Evolutionary conservation across 2,113 vertebrate species (phyloP), one percentile per base, ranked within the genome.

Genomic region (Spea multiplicata): DNA sequence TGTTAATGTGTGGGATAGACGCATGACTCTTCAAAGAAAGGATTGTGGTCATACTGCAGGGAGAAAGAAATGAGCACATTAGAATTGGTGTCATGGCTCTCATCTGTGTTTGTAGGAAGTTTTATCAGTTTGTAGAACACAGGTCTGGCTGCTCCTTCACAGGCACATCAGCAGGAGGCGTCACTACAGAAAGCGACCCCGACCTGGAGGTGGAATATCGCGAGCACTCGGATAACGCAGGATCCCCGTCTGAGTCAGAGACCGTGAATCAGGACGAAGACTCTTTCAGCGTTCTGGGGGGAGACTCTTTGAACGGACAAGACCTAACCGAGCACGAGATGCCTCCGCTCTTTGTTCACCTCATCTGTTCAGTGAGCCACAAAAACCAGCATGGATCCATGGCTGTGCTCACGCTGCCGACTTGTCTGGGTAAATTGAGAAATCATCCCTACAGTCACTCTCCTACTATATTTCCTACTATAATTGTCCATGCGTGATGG

Each of bases 201-300:
- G 97, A 99, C 75, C 82, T 99, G 84, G 95, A 96, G 71, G 97
- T 99, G 47, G 97, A 98, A 83, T 99, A 99, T 48, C 92, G 94
- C 4, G 96, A 98, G 69, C 91, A 89, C 45, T 85, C 87, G 12
- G 92, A 90, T 9, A 92, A 93, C 66, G 87, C 89, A 0, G 83
- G 90, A 71, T 96, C 94, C 0, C 83, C 91, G 55, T 94, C 93
- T 0, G 94, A 93, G 48, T 94, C 92, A 48, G 93, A 95, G 83
- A 96, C 95, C 0, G 87, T 96, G 72, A 96, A 96, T 82, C 93
- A 94, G 53, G 95, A 98, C 71, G 95, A 98, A 0, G 96, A 98
- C 84, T 98, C 97, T 78, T 98, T 99, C 88, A 99, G 97, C 0
- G 93, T 99, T 45, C 87, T 99, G 82, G 97, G 96, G 0, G 96